Evolutionary conservation across 2,113 vertebrate genomes (phyloP), one percentile per base, ranked within the genome.

Genomic region (Pomatorhinus ruficollis): DNA sequence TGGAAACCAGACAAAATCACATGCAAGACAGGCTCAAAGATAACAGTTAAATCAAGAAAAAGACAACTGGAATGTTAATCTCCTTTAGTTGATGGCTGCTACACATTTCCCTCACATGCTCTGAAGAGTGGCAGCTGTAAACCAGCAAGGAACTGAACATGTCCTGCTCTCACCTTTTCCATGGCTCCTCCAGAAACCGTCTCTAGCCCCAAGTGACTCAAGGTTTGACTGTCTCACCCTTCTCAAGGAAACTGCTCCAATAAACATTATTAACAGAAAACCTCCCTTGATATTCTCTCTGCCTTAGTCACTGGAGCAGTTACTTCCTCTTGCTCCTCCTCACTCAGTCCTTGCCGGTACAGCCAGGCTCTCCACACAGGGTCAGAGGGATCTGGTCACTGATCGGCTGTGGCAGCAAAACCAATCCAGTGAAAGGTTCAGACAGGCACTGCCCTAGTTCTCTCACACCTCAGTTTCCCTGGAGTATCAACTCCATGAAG

Each of bases 281-380:
- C 87, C 65, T 93, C 61, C 86, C 83, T 39, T 75, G 83, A 66
- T 95, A 37, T 68, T 87, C 91, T 82, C 68, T n/a, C 83, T 3
- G 13, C 30, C 53, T 93, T 64, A 93, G 68, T 95, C 95, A 97
- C 60, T 50, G 64, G 13, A 47, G 78, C 68, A 40, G 72, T 60
- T 92, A 70, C 88, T 92, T 94, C 95, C 95, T 93, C 70, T 5
- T 88, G 64, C 93, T 90, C 66, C 91, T 95, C 80, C 71, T 92
- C 9, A 4, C 44, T 52, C 78, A 25, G 70, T 35, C 45, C 40
- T 71, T 44, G 11, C 30, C 0, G 0, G 39, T 37, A n/a, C 2
- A 1, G 3, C 6, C 8, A 72, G 35, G 21, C 45, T 81, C 17
- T 24, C 33, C 63, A 10, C 1, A 24, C 10, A n/a, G 33, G 16